Evolutionary conservation across 2,113 vertebrate genomes (phyloP).

Genomic region (Vulpes lagopus): DNA sequence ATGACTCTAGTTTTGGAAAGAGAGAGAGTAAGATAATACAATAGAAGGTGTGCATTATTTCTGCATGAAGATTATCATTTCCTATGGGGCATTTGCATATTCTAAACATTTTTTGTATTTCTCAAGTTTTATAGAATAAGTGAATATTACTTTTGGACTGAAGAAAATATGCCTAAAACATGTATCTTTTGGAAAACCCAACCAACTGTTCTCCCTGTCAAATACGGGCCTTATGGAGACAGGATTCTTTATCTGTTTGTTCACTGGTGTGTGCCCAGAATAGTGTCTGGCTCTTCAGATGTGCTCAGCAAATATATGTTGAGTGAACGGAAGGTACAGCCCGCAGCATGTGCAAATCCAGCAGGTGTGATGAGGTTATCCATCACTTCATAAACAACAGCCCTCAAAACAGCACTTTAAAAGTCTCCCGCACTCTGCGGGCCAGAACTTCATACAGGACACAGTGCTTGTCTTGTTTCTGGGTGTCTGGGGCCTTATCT

Average conservation of each 20-base stretch:
- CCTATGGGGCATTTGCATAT: background rate
- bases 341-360: background rate
- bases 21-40: background rate
- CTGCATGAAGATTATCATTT: background rate
- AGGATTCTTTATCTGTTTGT: background rate
- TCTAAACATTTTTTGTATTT: background rate
- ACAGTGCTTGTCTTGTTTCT: background rate
- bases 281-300: background rate
- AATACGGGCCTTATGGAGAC: background rate
- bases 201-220: background rate
- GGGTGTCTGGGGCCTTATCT: background rate
- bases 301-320: background rate
- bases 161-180: constrained; percentile 2
- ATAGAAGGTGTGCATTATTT: background rate
- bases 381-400: background rate
- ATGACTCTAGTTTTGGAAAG: background rate
- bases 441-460: background rate
- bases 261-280: background rate
- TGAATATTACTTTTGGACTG: background rate
- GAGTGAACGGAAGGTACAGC: background rate
- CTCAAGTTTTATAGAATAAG: background rate
- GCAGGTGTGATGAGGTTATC: background rate
- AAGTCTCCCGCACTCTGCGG: background rate
- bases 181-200: background rate
- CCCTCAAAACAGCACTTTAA: background rate